phyloP scores from a whole-genome alignment of 2,113 vertebrate genomes.

The Indicator indicator region DNA sequence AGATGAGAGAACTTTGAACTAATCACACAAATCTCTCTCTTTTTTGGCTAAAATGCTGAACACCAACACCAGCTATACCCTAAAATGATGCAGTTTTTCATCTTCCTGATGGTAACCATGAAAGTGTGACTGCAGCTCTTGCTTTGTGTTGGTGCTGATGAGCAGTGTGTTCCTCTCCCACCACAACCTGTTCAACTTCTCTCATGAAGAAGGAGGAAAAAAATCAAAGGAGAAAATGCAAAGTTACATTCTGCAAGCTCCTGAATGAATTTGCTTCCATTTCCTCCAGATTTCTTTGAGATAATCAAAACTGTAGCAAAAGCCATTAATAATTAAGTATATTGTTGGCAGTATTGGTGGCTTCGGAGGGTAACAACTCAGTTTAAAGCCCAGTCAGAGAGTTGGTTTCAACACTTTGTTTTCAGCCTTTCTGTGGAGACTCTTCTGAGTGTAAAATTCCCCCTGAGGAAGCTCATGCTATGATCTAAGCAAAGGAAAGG shows the following conservation, averaged over 20 bases:
- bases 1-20: not conserved
- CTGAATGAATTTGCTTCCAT: not conserved
- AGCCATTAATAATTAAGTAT: not conserved
- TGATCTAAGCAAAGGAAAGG: not conserved
- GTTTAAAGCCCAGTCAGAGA: not conserved
- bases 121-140: not conserved
- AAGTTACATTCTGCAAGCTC: not conserved
- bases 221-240: not conserved
- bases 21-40: not conserved
- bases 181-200: not conserved
- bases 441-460: not conserved
- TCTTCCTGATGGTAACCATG: not conserved
- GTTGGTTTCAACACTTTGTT: not conserved
- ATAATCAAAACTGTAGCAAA: not conserved
- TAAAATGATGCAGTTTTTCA: not conserved
- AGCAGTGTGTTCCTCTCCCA: not conserved
- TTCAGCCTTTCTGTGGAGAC: not conserved
- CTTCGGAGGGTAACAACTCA: not conserved
- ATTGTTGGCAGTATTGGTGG: not conserved
- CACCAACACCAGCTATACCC: not conserved
- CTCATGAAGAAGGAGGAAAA: not conserved
- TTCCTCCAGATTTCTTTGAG: not conserved
- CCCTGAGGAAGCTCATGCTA: constrained; percentile 18
- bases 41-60: not conserved
- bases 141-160: not conserved